These are phyloP conservation scores for Salmo trutta DNA, from an alignment of 2,797 vertebrate genomes.

Conservation along the genomic window DNA sequence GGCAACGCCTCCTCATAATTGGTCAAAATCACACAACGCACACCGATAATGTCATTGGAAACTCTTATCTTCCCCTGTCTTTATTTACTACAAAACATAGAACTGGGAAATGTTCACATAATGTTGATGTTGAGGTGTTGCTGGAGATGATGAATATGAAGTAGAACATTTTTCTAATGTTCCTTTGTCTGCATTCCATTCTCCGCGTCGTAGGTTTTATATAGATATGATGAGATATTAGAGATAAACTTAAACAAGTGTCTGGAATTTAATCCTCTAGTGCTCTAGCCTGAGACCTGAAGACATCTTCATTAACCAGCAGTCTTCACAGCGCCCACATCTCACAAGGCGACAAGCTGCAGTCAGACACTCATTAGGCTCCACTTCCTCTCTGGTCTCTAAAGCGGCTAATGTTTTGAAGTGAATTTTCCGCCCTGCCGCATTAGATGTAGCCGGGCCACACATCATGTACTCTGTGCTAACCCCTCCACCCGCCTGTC, in stretches of 20 bases:
- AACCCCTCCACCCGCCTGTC: constrained; percentile 55
- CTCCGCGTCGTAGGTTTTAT: too few relatives aligned
- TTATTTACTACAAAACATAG: too few relatives aligned
- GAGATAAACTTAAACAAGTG: background rate
- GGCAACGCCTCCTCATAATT: too few relatives aligned
- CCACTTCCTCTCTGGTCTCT: constrained; percentile 14
- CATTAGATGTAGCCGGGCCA: constrained; percentile 59
- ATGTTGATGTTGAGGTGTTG: too few relatives aligned
- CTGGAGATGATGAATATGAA: too few relatives aligned
- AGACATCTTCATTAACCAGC: background rate
- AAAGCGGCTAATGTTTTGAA: constrained; percentile 52
- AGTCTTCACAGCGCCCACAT: background rate
- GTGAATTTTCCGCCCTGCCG: constrained; percentile 65
- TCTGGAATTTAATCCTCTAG: background rate
- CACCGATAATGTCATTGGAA: too few relatives aligned
- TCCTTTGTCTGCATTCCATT: too few relatives aligned
- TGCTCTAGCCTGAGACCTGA: background rate
- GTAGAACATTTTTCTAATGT: too few relatives aligned
- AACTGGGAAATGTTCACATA: too few relatives aligned
- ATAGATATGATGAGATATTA: too few relatives aligned
- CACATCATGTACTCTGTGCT: constrained; percentile 48
- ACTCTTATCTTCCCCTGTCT: too few relatives aligned
- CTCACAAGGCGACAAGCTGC: constrained; percentile 16
- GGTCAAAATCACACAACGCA: too few relatives aligned
- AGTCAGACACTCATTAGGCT: constrained; percentile 48